Base-by-base conservation (phyloP, 1,140 invertebrate genomes). In the Heliothis virescens region DNA sequence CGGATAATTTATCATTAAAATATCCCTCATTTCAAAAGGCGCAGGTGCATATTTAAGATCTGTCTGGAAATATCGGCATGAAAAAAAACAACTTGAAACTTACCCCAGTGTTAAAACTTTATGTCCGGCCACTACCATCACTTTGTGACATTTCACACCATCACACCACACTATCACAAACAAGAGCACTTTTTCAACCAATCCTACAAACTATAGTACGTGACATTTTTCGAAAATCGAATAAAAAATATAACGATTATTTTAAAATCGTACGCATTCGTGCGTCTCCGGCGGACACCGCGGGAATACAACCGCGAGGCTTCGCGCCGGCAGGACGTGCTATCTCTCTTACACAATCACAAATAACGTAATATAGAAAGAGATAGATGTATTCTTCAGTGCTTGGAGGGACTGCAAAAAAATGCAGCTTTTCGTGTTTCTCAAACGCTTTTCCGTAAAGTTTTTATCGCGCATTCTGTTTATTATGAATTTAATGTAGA, bases 211-310 rank as follows among this genome's bases (percentile, higher is more conserved):
- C 63, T 67, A 13, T 21, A n/a, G n/a, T n/a, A 48, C 41, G 41
- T 67, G 63, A 67, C 41, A 67, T 67, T 67, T n/a, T 67, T 67
- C n/a, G 0, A 50, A 55, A 60, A 60, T 1, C 63, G 77, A 74
- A 82, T 79, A 74, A 76, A 86, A 86, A 84, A 81, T 50, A 75
- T 73, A 83, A 83, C 71, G 72, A 85, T 83, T 73, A 76, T 83
- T 71, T 82, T 72, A 80, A 73, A 76, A 82, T 84, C 82, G 82
- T 72, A 82, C 53, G 75, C 85, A 79, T 69, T 86, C 86, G 86
- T 88, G 86, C 83, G 85, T 85, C 79, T 79, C 85, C 82, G 83
- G 59, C 69, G 79, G 83, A 80, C 79, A 82, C 82, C 74, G 81
- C 69, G 79, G 67, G 18, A 52, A 71, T 53, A 71, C 67, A 71